phyloP scores from a whole-genome alignment of 2,113 vertebrate genomes.

The Anhinga rufa region DNA sequence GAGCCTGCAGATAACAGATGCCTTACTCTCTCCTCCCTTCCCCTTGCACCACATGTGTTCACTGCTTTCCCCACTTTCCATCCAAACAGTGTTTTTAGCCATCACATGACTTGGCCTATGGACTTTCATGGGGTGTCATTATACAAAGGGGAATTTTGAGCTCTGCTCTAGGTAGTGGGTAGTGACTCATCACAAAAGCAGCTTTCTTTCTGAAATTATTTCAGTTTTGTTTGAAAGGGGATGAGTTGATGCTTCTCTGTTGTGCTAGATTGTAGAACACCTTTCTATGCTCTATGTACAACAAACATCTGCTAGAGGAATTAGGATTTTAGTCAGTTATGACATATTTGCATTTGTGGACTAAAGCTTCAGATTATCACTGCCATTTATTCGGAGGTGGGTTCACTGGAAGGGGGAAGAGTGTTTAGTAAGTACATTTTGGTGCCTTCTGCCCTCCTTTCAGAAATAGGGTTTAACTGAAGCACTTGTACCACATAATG shows the following conservation, averaged over 20 bases:
- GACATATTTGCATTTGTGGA: background rate
- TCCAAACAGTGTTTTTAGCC: background rate
- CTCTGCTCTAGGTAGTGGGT: background rate
- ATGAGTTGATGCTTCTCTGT: background rate
- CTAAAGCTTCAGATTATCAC: background rate
- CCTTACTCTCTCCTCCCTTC: background rate
- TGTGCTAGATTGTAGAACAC: background rate
- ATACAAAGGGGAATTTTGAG: background rate
- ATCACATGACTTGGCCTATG: background rate
- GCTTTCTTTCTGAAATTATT: background rate
- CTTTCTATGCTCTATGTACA: background rate
- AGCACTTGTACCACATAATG: background rate
- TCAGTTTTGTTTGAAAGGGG: background rate
- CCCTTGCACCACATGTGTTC: accelerated
- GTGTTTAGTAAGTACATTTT: background rate
- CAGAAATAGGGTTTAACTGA: background rate
- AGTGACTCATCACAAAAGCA: background rate
- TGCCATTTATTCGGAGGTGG: background rate
- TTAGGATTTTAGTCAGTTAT: background rate
- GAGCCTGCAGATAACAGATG: background rate
- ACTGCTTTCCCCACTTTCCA: background rate
- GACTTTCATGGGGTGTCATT: background rate
- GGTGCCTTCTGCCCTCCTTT: background rate
- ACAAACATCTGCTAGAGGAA: background rate
- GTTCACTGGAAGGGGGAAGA: background rate